Percentiles rank a stretch among this genome's conserved stretches.
Evolutionary conservation across 1,140 invertebrate genomes (phyloP).

Genomic region (Potamilus streckersoni): DNA sequence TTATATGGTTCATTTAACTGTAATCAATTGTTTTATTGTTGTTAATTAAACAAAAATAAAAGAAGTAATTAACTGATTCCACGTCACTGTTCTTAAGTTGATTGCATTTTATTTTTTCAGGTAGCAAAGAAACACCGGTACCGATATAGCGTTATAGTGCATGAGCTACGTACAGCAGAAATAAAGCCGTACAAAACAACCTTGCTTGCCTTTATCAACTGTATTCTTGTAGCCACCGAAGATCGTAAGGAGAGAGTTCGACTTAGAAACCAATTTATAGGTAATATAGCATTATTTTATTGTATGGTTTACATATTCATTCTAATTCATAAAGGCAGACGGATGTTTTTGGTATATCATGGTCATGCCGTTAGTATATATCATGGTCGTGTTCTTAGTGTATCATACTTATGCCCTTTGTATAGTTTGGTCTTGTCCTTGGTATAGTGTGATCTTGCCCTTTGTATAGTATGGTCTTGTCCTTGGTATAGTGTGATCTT

Average conservation of each 20-base stretch:
- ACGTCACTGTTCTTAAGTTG: too few relatives aligned
- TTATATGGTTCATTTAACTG: too few relatives aligned
- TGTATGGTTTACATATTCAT: background rate
- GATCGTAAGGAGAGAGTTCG: conserved; percentile 86
- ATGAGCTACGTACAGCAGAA: conserved; percentile 84
- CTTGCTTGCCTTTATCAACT: conserved; percentile 93
- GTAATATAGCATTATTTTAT: conserved; percentile 71
- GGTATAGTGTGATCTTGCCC: too few relatives aligned
- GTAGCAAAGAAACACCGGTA: conserved; percentile 74
- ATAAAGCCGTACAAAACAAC: conserved; percentile 89
- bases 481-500: too few relatives aligned
- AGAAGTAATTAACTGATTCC: too few relatives aligned
- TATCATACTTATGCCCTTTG: too few relatives aligned
- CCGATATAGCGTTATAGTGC: conserved; percentile 86
- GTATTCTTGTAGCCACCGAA: conserved; percentile 91
- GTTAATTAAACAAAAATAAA: too few relatives aligned
- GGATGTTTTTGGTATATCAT: background rate
- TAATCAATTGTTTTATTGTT: too few relatives aligned
- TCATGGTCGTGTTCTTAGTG: too few relatives aligned
- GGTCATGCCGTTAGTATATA: background rate
- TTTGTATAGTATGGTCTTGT: too few relatives aligned
- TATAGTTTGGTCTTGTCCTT: too few relatives aligned
- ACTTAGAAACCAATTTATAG: conserved; percentile 94
- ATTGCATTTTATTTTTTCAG: conserved; percentile 51
- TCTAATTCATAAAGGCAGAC: background rate